phyloP scores from a whole-genome alignment of 2,888 invertebrate genomes.

The Abrostola tripartita region DNA sequence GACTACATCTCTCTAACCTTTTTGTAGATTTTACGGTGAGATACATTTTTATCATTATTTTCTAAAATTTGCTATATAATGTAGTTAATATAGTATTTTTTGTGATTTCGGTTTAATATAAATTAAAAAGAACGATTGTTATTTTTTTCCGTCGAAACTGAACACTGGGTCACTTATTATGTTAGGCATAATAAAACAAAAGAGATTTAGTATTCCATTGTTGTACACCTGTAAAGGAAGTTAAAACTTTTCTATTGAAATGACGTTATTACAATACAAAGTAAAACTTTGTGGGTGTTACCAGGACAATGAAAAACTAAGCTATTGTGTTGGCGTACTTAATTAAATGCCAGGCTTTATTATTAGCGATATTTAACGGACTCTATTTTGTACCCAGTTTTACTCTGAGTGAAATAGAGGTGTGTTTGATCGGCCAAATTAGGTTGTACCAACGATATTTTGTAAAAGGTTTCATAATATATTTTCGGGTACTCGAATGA shows the following conservation, averaged over 20 bases:
- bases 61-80: too few relatives aligned
- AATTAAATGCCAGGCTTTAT: slow-evolving; percentile 46
- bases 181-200: slow-evolving; percentile 16
- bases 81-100: too few relatives aligned
- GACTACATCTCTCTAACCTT: too few relatives aligned
- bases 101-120: too few relatives aligned
- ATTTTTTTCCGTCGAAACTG: neutral
- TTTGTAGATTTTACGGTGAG: too few relatives aligned
- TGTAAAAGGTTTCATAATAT: neutral
- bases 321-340: slow-evolving; percentile 38
- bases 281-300: slow-evolving; percentile 30
- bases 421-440: too few relatives aligned
- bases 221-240: slow-evolving; percentile 40
- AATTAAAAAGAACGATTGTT: neutral
- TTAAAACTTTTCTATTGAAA: slow-evolving; percentile 47
- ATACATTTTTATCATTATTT: too few relatives aligned
- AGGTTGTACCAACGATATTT: too few relatives aligned
- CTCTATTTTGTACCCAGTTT: neutral
- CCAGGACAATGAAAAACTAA: slow-evolving; percentile 49
- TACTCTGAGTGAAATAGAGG: neutral
- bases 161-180: neutral
- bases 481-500: slow-evolving; percentile 24
- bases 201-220: slow-evolving; percentile 47
- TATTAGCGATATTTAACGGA: slow-evolving; percentile 21
- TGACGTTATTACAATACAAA: slow-evolving; percentile 35